A percentile compares a stretch with the other conserved stretches of the same genome.
Evolutionary conservation across 2,888 invertebrate species (phyloP).

Genomic region (Argyresthia goedartella): DNA sequence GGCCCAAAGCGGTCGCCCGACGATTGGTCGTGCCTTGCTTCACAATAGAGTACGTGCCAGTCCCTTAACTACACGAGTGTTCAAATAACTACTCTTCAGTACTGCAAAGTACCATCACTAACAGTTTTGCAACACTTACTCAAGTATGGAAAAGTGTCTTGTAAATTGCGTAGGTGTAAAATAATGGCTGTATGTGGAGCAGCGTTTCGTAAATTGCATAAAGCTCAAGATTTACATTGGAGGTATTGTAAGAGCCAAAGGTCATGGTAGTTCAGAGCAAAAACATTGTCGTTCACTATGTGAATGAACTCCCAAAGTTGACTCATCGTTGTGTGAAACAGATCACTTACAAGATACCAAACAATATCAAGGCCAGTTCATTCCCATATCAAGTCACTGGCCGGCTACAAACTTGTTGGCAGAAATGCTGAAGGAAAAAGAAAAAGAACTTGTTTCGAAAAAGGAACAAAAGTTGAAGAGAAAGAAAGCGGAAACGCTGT

Average conservation of each 20-base stretch:
- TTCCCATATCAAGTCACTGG: constrained; percentile 1
- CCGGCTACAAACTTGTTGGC: not conserved
- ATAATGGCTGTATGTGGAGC: not conserved
- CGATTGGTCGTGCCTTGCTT: constrained; percentile 34
- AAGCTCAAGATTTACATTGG: too few species aligned
- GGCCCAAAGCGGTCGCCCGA: constrained; percentile 20
- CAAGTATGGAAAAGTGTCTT: too few species aligned
- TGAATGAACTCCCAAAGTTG: constrained; percentile 26
- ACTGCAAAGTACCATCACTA: not conserved
- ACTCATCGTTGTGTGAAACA: constrained; percentile 26
- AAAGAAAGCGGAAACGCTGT: constrained; percentile 37
- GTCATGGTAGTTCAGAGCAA: constrained; percentile 1
- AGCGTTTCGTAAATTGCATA: not conserved
- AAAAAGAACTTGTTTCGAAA: constrained; percentile 8
- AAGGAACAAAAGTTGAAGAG: constrained; percentile 11
- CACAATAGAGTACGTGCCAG: constrained; percentile 21
- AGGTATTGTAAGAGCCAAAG: not conserved
- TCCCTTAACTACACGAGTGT: not conserved
- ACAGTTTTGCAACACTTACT: too few species aligned
- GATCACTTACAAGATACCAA: constrained; percentile 17
- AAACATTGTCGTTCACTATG: constrained; percentile 18
- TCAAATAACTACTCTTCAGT: not conserved
- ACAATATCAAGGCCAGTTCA: constrained; percentile 14
- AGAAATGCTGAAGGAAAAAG: not conserved
- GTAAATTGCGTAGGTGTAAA: not conserved